A percentile compares a stretch with the other conserved stretches of the same genome.
These are phyloP conservation scores for Drosophila nr. fundita DNA, from an alignment of 2,888 invertebrate species.

Conservation along the genomic window DNA sequence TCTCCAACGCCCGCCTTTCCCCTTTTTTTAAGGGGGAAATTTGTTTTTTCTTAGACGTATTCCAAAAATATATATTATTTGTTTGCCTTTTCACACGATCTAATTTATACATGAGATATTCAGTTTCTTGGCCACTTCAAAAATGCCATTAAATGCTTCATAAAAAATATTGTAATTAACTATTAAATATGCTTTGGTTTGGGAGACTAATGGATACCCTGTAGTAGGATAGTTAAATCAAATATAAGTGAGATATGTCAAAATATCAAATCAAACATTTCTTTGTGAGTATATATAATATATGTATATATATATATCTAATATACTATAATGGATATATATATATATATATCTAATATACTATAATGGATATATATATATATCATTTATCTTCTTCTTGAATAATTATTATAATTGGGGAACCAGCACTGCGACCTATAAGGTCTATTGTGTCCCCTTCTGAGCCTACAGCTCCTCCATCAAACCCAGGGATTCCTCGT, in stretches of 20 bases:
- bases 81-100: slow-evolving; percentile 32
- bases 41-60: slow-evolving; percentile 2
- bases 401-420: no score
- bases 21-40: background rate
- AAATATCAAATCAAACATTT: background rate
- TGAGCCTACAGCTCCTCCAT: no score
- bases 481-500: no score
- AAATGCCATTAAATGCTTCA: slow-evolving; percentile 52
- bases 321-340: no score
- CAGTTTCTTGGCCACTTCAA: slow-evolving; percentile 23
- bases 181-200: accelerated
- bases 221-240: background rate
- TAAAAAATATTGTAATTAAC: slow-evolving; percentile 63
- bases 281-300: background rate
- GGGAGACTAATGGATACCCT: background rate
- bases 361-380: background rate
- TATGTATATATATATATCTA: no score
- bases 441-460: no score
- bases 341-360: no score
- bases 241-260: background rate
- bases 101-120: slow-evolving; percentile 24
- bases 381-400: background rate
- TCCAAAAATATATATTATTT: slow-evolving; percentile 21
- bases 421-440: no score
- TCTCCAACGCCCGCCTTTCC: background rate